phyloP scores from a whole-genome alignment of 2,797 vertebrate species.

The Crax fasciolata region DNA sequence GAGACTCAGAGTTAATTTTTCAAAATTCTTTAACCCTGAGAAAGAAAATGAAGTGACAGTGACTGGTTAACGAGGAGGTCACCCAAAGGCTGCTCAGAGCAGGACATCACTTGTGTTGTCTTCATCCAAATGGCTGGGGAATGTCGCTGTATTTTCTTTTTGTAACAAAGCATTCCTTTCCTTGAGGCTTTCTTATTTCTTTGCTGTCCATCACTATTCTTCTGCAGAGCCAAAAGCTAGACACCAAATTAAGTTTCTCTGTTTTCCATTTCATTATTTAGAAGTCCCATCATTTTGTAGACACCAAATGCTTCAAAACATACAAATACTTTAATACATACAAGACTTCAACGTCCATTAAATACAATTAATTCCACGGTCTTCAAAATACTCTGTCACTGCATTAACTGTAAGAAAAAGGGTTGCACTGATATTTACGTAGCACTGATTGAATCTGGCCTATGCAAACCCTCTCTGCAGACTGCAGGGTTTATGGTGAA shows the following conservation, averaged over 20 bases:
- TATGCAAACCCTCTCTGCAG: neutral
- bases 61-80: neutral
- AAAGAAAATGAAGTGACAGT: neutral
- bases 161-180: neutral
- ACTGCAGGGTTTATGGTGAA: neutral
- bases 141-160: neutral
- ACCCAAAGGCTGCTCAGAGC: neutral
- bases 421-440: neutral
- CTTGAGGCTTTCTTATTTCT: neutral
- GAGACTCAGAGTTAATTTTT: neutral
- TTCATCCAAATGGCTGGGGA: neutral
- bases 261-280: neutral
- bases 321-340: constrained; percentile 62
- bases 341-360: constrained; percentile 23
- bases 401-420: neutral
- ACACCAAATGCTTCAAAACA: constrained; percentile 53
- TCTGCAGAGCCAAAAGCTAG: neutral
- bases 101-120: neutral
- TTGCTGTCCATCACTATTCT: neutral
- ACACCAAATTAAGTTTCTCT: neutral
- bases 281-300: constrained; percentile 2
- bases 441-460: neutral
- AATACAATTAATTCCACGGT: constrained; percentile 30
- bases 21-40: neutral
- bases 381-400: neutral